Evolutionary conservation across 2,797 vertebrate genomes (phyloP).

Genomic region (Amblyraja radiata): DNA sequence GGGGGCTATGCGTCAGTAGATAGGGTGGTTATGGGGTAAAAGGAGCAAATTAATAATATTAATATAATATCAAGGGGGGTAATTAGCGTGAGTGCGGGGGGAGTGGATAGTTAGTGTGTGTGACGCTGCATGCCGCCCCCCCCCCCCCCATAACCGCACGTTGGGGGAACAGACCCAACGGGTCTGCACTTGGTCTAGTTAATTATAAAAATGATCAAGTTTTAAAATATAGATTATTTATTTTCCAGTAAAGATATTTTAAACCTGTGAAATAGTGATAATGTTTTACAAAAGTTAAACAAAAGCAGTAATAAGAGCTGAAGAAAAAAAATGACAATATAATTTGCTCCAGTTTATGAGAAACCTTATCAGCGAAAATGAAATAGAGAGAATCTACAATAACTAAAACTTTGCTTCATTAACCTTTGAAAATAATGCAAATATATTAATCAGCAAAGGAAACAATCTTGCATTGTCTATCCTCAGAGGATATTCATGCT

Average conservation of each 20-base stretch:
- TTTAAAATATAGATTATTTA: not conserved
- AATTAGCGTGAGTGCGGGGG: too few species aligned
- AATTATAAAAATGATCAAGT: not conserved
- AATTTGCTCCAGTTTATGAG: not conserved
- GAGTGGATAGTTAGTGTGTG: too few species aligned
- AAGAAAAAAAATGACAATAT: not conserved
- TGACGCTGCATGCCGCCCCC: too few species aligned
- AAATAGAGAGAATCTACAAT: not conserved
- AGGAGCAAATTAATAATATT: too few species aligned
- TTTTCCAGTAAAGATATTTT: not conserved
- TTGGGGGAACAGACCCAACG: too few species aligned
- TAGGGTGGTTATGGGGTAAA: too few species aligned
- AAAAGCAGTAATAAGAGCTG: not conserved
- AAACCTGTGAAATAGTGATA: not conserved
- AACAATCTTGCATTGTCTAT: not conserved
- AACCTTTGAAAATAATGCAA: not conserved
- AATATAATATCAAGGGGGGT: too few species aligned
- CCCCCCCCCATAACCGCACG: too few species aligned
- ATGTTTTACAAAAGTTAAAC: not conserved
- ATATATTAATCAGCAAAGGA: not conserved
- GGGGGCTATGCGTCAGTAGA: too few species aligned
- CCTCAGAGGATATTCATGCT: not conserved
- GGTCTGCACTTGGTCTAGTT: not conserved
- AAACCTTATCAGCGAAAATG: not conserved
- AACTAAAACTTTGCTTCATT: not conserved